These are phyloP conservation scores for Rutpela maculata DNA, from an alignment of 2,888 invertebrate genomes.

Conservation along the genomic window DNA sequence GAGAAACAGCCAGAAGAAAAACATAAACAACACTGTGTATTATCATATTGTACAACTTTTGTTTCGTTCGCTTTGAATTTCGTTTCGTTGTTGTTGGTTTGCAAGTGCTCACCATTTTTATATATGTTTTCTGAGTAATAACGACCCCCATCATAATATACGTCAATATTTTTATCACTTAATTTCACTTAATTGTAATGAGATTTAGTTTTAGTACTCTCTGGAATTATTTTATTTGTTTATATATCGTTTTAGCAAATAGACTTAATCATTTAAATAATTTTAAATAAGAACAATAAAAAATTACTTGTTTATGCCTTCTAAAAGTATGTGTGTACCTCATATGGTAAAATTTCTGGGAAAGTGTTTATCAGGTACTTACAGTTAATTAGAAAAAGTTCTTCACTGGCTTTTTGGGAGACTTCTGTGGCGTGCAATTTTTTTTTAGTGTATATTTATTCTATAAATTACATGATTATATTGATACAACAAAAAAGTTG, in stretches of 20 bases:
- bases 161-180: conserved; percentile 26
- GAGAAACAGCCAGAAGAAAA: background rate
- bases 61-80: conserved; percentile 22
- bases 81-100: conserved; percentile 21
- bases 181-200: conserved; percentile 5
- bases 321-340: conserved; percentile 11
- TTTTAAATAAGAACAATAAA: background rate
- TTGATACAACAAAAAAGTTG: too few relatives aligned
- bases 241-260: conserved; percentile 8
- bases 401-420: background rate
- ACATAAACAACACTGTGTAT: conserved; percentile 24
- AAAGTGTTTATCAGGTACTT: background rate
- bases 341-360: conserved; percentile 3
- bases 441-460: too few relatives aligned
- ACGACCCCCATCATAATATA: conserved; percentile 26
- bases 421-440: background rate
- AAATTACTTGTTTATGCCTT: background rate
- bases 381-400: background rate
- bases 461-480: too few relatives aligned
- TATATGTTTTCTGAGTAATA: conserved; percentile 21
- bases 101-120: background rate
- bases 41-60: background rate
- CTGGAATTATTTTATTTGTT: conserved; percentile 16
- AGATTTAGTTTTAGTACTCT: conserved; percentile 24
- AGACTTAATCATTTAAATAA: conserved; percentile 17